Conservation (phyloP, 2,113 vertebrate species). For the human (Homo sapiens) region GRCh38 chr19:32612501-32613000, state of each 20-base stretch:
- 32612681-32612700: not conserved
- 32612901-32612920: not conserved
- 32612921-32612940: not conserved
- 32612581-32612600: not conserved
- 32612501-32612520: not conserved
- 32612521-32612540: not conserved
- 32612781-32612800: not conserved
- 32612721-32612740: not conserved
- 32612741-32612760: not conserved
- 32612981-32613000: not conserved
- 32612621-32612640: not conserved
- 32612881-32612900: not conserved
- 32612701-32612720: not conserved
- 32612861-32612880: not conserved
- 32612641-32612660: fast-evolving
- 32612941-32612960: not conserved
- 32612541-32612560: not conserved
- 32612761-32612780: not conserved
- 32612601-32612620: not conserved
- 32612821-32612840: not conserved
- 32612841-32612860: not conserved
- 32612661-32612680: not conserved
- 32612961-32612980: not conserved
- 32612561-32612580: not conserved
- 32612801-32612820: not conserved